Percentiles rank a stretch among this genome's conserved stretches.
Evolutionary conservation across 2,113 vertebrate genomes (phyloP).

Genomic region (Jacana jacana): DNA sequence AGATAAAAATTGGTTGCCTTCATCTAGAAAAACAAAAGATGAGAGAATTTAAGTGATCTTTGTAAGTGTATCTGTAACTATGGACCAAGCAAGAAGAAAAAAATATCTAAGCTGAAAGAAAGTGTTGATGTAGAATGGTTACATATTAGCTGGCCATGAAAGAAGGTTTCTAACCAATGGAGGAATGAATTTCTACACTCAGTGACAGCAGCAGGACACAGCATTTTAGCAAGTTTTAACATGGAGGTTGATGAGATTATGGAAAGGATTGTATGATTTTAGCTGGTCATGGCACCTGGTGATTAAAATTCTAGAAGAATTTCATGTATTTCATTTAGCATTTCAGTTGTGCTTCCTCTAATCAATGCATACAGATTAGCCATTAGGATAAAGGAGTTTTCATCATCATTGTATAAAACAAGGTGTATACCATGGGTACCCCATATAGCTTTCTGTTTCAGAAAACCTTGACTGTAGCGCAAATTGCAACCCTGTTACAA

Average conservation of each 20-base stretch:
- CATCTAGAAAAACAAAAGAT: neutral
- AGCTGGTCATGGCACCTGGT: neutral
- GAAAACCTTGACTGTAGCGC: neutral
- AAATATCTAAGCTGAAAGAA: neutral
- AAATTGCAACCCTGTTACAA: neutral
- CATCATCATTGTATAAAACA: neutral
- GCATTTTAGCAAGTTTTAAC: neutral
- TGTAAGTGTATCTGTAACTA: neutral
- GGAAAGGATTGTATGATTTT: neutral
- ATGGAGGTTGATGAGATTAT: neutral
- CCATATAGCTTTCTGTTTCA: neutral
- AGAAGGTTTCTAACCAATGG: neutral
- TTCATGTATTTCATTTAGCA: neutral
- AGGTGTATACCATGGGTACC: neutral
- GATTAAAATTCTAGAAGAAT: neutral
- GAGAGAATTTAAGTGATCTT: neutral
- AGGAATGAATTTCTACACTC: neutral
- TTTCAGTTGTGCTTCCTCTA: neutral
- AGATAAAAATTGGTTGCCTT: neutral
- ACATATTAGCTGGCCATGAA: neutral
- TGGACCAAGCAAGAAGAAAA: neutral
- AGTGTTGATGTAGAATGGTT: neutral
- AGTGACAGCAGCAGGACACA: neutral
- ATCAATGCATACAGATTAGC: neutral
- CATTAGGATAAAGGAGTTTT: neutral